Base-by-base conservation (phyloP, 2,888 invertebrate species). In the Cryptops parisi region DNA sequence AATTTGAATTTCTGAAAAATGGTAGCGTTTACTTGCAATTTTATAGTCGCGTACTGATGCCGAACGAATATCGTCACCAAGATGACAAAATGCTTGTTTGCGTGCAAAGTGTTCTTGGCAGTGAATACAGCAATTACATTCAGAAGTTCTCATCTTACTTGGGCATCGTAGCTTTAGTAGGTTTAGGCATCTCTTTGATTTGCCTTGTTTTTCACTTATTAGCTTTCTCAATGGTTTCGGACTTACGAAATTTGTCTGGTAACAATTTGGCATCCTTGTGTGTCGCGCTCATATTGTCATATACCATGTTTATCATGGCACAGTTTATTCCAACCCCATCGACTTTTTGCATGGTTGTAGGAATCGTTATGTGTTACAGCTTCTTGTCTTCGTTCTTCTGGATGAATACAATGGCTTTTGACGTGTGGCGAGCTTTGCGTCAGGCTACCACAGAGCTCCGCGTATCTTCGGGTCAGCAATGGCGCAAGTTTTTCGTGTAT, bases 331-430 rank as follows among this genome's bases (percentile, higher is more conserved):
- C 47, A 1, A 61, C 67, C 19, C 55, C 60, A 15, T 39, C 51
- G n/a, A 26, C 43, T 27, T 61, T 64, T 3, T 75, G 75, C 59
- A 62, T 67, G 17, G 61, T 66, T 1, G 60, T 71, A 15, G 74
- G 70, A 6, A 64, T 72, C 1, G 55, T 68, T 22, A 70, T 72
- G 52, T 74, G 74, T 59, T 76, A 71, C 64, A 66, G 68, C 57
- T 75, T 73, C 62, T 63, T 76, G 54, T 67, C 73, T 1, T 70
- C 75, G 1, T 76, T 76, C 61, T 69, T 69, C 55, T 76, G 76
- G 76, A 73, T 74, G 71, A 68, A 73, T 49, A 68, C 73, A 2
- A 69, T 76, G 64, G 70, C 75, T 0, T 71, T 72, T 62, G 76
- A 75, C 58, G 71, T 69, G 15, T 71, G 67, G 66, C 66, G 67